Base-by-base conservation (phyloP, 1,140 invertebrate genomes). In the Hypsibius dujardini region DNA sequence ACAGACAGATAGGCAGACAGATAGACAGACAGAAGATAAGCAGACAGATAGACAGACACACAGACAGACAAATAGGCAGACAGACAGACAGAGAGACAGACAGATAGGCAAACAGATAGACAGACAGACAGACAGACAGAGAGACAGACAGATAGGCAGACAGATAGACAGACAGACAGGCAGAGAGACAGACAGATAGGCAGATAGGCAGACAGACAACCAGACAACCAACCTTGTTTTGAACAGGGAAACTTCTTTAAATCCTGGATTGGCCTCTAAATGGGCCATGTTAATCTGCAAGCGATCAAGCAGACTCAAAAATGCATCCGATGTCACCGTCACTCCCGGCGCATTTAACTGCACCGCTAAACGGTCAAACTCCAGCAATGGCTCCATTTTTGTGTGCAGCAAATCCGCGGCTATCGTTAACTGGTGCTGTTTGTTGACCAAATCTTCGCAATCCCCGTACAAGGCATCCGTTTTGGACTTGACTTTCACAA, bases 401-500 rank as follows among this genome's bases (percentile, higher is more conserved):
- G 62, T 42, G 45, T 67, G 62, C 12, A 67, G 42, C 3, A 45
- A 7, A 67, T 67, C 62, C 3, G 62, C 62, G 7, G 12, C 45
- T 12, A 42, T 7, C 42, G 42, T 42, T 3, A 67, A 42, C 42
- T 67, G 62, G 12, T 67, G 12, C 62, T 67, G 62, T 67, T 12
- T 45, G 12, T 12, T 7, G 12, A 67, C 62, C 12, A 67, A 42
- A 67, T 67, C 62, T 45, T 67, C 62, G 42, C 62, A 67, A 42
- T 67, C 62, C 12, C 62, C 62, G 62, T 67, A 67, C 12, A 67
- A 42, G 12, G 62, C 62, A 67, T 67, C 62, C 12, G 62, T 67
- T 67, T 67, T 67, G 12, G 12, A 12, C 62, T 67, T 12, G 62
- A 67, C 62, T 3, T 12, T 67, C 7, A 15, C 45, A 12, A 67